These are phyloP conservation scores for Neodon shergylaensis DNA, from an alignment of 2,113 vertebrate species.

Conservation along the genomic window DNA sequence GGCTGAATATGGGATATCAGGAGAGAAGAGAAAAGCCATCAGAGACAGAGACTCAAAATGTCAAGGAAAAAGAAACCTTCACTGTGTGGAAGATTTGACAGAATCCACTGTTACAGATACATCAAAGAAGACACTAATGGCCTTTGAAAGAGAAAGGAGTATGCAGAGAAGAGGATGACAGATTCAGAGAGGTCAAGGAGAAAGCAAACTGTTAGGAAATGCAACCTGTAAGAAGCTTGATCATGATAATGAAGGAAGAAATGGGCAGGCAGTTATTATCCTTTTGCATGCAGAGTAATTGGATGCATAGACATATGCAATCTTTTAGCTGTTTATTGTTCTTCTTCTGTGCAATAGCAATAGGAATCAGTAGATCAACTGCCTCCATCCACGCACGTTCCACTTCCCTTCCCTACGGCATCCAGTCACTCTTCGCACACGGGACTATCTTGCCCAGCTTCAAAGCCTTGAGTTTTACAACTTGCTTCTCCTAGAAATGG, in stretches of 20 bases:
- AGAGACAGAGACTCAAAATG: slow-evolving; percentile 36
- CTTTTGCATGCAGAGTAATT: slow-evolving; percentile 24
- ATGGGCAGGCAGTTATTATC: background rate
- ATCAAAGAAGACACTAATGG: background rate
- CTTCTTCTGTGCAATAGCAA: slow-evolving; percentile 26
- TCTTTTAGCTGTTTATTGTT: slow-evolving; percentile 26
- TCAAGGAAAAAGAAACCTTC: slow-evolving; percentile 30
- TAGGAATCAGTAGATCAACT: slow-evolving; percentile 14
- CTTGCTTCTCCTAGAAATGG: background rate
- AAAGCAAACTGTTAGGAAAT: slow-evolving; percentile 49
- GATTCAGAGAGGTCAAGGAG: slow-evolving; percentile 22
- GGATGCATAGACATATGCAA: background rate
- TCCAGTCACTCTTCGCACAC: slow-evolving; percentile 22
- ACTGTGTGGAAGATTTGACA: background rate
- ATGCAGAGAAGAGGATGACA: slow-evolving; percentile 7
- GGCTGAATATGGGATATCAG: background rate
- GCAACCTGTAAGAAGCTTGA: background rate
- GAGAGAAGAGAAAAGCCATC: background rate
- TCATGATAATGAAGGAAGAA: slow-evolving; percentile 19
- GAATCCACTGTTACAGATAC: background rate
- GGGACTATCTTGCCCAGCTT: background rate
- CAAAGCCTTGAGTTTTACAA: background rate
- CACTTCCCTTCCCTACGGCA: slow-evolving; percentile 9
- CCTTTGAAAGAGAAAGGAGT: background rate
- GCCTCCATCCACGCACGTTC: background rate